Evolutionary conservation across 2,888 invertebrate species (phyloP), one percentile per base, ranked within the genome.

Genomic region (Tortrix viridana): DNA sequence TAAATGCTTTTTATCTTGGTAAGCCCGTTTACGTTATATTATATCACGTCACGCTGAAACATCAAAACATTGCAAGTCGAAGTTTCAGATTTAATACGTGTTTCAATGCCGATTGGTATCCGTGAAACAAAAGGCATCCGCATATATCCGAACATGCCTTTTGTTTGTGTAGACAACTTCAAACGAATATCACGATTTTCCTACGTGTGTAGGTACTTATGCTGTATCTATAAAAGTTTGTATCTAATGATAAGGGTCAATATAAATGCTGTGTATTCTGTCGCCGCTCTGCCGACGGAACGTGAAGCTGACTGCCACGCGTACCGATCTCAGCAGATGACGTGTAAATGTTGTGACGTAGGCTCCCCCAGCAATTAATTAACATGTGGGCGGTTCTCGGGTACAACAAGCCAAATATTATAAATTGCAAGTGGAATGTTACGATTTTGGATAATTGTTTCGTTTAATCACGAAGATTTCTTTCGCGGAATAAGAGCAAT

Each of bases 181-280:
- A 57, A 62, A 62, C 50, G 47, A 56, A 56, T 52, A 26, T 50
- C 62, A 52, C 23, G 50, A 56, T 46, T 48, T 16, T 43, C 23
- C 49, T 20, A 20, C 19, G 44, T 53, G 46, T 37, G 47, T 56
- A 32, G 32, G 50, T 18, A 5, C 26, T 7, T 26, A 26, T 43
- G 18, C 2, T 18, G 43, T 43, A 37, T 44, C 50, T 41, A 20
- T 50, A 23, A 7, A 26, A 9, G 3, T 9, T 12, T 49, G 44
- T 56, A 38, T 56, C 47, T 38, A 53, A 53, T 57, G 57, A 52
- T 63, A 53, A 58, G 26, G 53, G n/a, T 57, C 56, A 52, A 46
- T 57, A 49, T 55, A 49, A 49, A 54, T 22, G 47, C 53, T 63
- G 53, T 63, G 22, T 48, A 53, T 44, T 32, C 32, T 55, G 48